Percentiles rank a stretch among this genome's conserved stretches.
Evolutionary conservation across 2,113 vertebrate species (phyloP).

Genomic region (Tachysurus vachellii): DNA sequence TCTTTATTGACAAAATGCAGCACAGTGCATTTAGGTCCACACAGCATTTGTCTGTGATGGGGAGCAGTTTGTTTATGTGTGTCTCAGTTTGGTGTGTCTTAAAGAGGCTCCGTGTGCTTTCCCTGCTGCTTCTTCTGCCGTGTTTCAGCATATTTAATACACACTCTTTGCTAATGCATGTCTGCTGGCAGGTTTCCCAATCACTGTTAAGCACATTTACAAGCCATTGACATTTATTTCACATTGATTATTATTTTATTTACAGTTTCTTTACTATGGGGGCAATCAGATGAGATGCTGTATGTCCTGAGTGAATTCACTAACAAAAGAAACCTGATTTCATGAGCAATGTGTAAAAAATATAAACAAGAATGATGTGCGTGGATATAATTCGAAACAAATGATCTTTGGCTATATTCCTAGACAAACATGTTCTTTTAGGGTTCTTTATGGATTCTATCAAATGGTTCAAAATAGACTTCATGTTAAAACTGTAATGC

Average conservation of each 20-base stretch:
- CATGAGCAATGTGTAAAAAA: neutral
- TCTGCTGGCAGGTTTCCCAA: conserved; percentile 3
- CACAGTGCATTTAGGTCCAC: neutral
- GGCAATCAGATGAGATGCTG: neutral
- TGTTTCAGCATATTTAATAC: conserved; percentile 43
- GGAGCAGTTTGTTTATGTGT: conserved; percentile 42
- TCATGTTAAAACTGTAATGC: too few relatives aligned
- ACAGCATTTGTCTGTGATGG: conserved; percentile 2
- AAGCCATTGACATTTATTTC: neutral
- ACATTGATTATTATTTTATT: neutral
- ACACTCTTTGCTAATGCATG: conserved; percentile 47
- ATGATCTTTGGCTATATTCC: neutral
- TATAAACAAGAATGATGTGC: neutral
- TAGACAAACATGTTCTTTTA: neutral
- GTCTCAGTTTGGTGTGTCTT: conserved; percentile 36
- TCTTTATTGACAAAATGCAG: neutral
- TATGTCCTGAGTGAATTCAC: conserved; percentile 23
- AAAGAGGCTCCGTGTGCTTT: neutral
- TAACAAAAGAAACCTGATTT: neutral
- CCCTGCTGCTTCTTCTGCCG: conserved; percentile 55
- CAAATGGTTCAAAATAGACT: neutral
- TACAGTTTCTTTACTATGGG: neutral
- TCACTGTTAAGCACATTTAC: conserved; percentile 2
- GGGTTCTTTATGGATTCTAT: neutral
- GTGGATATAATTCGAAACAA: neutral